Evolutionary conservation across 2,113 vertebrate genomes (phyloP).

Genomic region (Notiomystis cincta): DNA sequence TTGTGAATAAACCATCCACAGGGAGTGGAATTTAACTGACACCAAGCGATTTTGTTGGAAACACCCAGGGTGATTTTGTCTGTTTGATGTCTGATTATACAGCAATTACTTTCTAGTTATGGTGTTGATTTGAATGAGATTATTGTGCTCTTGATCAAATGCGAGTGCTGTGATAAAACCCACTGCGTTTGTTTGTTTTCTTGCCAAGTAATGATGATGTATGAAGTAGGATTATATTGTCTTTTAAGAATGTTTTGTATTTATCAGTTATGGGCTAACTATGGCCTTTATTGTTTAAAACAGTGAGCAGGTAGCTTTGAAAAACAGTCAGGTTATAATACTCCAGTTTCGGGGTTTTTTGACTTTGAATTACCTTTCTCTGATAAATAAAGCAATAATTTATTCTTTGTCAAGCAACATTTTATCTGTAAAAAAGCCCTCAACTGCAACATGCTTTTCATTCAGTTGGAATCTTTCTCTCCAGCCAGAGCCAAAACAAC

Average conservation of each 20-base stretch:
- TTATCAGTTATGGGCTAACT: neutral
- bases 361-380: neutral
- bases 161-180: slow-evolving; percentile 19
- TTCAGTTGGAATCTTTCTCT: neutral
- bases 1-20: neutral
- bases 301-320: neutral
- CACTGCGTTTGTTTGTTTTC: slow-evolving; percentile 18
- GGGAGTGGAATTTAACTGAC: neutral
- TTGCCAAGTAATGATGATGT: slow-evolving; percentile 23
- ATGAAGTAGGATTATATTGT: slow-evolving; percentile 16
- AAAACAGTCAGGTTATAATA: neutral
- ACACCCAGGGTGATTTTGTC: slow-evolving; percentile 30
- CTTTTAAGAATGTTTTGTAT: neutral
- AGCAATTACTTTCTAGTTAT: slow-evolving; percentile 36
- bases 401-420: neutral
- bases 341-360: neutral
- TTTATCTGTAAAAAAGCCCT: neutral
- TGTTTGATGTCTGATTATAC: slow-evolving; percentile 55
- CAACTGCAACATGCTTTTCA: neutral
- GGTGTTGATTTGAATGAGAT: slow-evolving; percentile 39
- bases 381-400: neutral
- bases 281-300: neutral
- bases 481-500: neutral
- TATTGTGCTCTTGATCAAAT: slow-evolving; percentile 41
- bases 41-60: neutral